A percentile compares a stretch with the other conserved stretches of the same genome.
phyloP scores from a whole-genome alignment of 2,797 vertebrate species.

The Chelmon rostratus region DNA sequence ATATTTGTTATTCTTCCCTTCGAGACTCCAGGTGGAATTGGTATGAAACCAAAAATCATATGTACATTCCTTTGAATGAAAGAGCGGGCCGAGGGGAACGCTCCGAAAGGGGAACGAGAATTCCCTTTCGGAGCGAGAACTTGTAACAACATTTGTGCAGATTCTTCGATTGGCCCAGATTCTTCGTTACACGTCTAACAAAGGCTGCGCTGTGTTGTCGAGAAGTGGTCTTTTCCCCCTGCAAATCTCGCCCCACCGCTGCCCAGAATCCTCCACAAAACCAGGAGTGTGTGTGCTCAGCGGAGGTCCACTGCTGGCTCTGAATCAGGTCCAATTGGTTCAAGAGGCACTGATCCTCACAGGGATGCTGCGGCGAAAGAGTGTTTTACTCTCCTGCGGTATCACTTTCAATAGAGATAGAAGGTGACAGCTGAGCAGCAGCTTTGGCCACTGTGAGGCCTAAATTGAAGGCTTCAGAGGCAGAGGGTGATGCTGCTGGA shows the following conservation, averaged over 20 bases:
- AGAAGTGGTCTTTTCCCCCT: conserved; percentile 58
- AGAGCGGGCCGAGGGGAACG: conserved; percentile 63
- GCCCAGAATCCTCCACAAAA: conserved; percentile 59
- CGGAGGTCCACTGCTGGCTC: conserved; percentile 66
- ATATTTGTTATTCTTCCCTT: conserved; percentile 87
- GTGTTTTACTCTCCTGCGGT: conserved; percentile 17
- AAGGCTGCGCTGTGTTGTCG: conserved; percentile 74
- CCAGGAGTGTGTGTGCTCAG: conserved; percentile 58
- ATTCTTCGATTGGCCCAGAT: conserved; percentile 73
- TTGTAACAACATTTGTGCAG: conserved; percentile 84
- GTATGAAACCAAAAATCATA: conserved; percentile 82
- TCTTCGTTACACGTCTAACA: conserved; percentile 71
- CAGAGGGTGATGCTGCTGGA: conserved; percentile 59
- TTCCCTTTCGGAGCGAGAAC: conserved; percentile 79
- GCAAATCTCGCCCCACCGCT: conserved; percentile 29
- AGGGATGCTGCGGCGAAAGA: conserved; percentile 41
- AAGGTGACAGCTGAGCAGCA: conserved; percentile 73
- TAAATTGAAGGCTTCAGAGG: conserved; percentile 66
- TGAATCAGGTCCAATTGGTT: conserved; percentile 66
- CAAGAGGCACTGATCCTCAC: conserved; percentile 57
- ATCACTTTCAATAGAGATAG: conserved; percentile 63
- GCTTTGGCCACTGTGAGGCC: conserved; percentile 57
- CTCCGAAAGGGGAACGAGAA: conserved; percentile 71
- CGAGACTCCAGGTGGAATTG: conserved; percentile 85
- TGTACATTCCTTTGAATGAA: conserved; percentile 76